These are phyloP conservation scores for Callipepla squamata DNA, from an alignment of 2,113 vertebrate genomes.

Conservation along the genomic window DNA sequence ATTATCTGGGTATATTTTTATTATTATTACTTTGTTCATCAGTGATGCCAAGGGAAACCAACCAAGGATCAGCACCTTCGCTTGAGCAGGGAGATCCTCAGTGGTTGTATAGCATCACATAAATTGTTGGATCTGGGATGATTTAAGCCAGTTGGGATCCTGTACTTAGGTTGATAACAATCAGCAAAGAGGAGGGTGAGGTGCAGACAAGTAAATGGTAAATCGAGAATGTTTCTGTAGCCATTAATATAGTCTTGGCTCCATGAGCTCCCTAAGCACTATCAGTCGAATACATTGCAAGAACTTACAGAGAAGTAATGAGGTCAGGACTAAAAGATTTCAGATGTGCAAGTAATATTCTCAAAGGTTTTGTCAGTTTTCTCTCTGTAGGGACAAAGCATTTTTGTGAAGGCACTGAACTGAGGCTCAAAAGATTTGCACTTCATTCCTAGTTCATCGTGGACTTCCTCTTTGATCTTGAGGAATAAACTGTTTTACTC, in stretches of 20 bases:
- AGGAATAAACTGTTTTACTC: constrained; percentile 8
- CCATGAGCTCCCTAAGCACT: not conserved
- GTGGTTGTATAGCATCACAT: not conserved
- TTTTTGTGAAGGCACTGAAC: constrained; percentile 16
- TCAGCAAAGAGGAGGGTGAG: not conserved
- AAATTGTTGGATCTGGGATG: not conserved
- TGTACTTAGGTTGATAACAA: not conserved
- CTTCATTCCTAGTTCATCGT: not conserved
- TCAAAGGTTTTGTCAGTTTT: constrained; percentile 41
- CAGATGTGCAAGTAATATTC: constrained; percentile 9
- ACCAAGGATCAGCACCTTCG: not conserved
- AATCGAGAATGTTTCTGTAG: not conserved
- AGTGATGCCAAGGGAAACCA: not conserved
- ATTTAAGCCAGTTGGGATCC: not conserved
- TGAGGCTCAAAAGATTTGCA: constrained; percentile 26
- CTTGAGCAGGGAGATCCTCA: not conserved
- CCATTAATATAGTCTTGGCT: not conserved
- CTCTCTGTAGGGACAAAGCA: not conserved
- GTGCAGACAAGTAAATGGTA: not conserved
- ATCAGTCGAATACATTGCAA: not conserved
- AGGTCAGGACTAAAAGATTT: constrained; percentile 28
- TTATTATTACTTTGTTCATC: not conserved
- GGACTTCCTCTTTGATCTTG: not conserved
- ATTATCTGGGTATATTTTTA: not conserved
- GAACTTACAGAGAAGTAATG: not conserved